phyloP scores from a whole-genome alignment of 2,888 invertebrate genomes.

The Agonopterix subpropinquella region DNA sequence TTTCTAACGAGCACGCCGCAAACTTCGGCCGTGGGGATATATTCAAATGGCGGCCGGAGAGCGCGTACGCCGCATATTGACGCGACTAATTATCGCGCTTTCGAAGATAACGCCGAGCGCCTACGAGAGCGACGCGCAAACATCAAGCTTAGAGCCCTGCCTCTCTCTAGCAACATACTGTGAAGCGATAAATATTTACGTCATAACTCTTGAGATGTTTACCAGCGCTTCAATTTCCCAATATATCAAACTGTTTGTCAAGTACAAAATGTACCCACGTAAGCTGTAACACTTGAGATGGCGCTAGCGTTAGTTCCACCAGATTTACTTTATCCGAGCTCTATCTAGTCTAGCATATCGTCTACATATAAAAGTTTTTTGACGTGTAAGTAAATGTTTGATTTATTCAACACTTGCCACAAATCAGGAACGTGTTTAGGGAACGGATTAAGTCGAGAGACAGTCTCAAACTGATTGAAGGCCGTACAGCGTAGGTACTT shows the following conservation, averaged over 20 bases:
- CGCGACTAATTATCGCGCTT: constrained; percentile 38
- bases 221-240: neutral
- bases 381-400: neutral
- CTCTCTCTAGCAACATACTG: neutral
- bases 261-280: neutral
- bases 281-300: too few species aligned
- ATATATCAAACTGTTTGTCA: neutral
- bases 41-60: constrained; percentile 40
- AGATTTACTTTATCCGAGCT: too few species aligned
- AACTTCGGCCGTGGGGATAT: constrained; percentile 47
- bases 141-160: too few species aligned
- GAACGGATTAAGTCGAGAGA: neutral
- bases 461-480: neutral
- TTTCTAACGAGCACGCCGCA: constrained; percentile 41
- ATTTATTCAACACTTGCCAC: neutral
- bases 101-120: too few species aligned
- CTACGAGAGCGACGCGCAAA: too few species aligned
- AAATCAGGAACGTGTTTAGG: neutral
- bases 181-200: neutral
- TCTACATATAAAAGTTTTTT: too few species aligned
- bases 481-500: constrained; percentile 18
- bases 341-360: neutral
- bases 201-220: neutral
- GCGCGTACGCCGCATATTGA: constrained; percentile 39
- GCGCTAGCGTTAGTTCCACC: too few species aligned